Evolutionary conservation across 2,888 invertebrate genomes (phyloP).

Genomic region (Nomada hirtipes): DNA sequence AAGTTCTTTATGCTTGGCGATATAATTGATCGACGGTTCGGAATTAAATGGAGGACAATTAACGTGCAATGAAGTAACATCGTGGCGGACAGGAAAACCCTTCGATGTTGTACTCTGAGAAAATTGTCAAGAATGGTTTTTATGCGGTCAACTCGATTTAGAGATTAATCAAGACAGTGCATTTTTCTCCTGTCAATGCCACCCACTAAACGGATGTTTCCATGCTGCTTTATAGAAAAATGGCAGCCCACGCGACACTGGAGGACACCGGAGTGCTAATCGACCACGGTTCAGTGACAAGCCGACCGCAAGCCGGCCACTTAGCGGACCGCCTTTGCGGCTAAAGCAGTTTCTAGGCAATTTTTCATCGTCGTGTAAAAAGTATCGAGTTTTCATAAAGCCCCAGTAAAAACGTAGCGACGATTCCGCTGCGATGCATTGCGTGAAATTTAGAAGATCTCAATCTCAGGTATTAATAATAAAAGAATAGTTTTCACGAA

Average conservation of each 20-base stretch:
- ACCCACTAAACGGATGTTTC: constrained; percentile 35
- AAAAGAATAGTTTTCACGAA: not conserved
- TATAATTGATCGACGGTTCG: constrained; percentile 21
- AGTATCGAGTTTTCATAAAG: constrained; percentile 14
- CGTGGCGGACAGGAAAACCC: not conserved
- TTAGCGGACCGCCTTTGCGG: constrained; percentile 55
- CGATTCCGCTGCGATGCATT: not conserved
- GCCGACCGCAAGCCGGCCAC: constrained; percentile 56
- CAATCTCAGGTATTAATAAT: not conserved
- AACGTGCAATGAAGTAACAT: not conserved
- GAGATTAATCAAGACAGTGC: constrained; percentile 21
- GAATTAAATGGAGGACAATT: constrained; percentile 18
- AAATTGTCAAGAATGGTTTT: constrained; percentile 1
- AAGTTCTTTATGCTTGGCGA: not conserved
- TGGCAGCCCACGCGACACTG: constrained; percentile 43
- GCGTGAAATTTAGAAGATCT: constrained; percentile 10
- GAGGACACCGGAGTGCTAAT: constrained; percentile 60
- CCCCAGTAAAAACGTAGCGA: not conserved
- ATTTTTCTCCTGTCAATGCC: constrained; percentile 30
- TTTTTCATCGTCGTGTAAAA: constrained; percentile 44
- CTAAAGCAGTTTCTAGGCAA: constrained; percentile 39
- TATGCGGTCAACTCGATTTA: constrained; percentile 22
- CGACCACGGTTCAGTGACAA: constrained; percentile 44
- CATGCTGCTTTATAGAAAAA: constrained; percentile 28
- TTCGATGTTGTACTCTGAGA: not conserved